Base-by-base conservation (phyloP, 2,797 vertebrate genomes). In the Gastrophryne carolinensis region DNA sequence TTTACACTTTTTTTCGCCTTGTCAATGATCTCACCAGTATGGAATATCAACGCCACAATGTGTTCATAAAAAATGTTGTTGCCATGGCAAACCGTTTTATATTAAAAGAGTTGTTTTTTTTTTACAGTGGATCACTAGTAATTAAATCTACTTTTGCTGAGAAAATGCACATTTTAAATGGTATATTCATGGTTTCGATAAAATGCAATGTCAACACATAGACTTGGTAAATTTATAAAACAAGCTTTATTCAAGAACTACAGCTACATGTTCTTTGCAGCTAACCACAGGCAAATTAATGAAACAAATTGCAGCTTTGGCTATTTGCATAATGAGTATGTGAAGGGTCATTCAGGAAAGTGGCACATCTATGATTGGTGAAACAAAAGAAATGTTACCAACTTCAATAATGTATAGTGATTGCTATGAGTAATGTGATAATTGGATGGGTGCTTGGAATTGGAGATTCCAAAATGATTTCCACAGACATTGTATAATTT, bases 1-100 rank as follows among this genome's bases (percentile, higher is more conserved):
- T 69, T 79, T 80, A 72, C 74, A 64, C 66, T 80, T 80, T 63
- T 58, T 63, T 75, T 27, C 23, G 23, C 54, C 53, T 30, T 9
- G 21, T 65, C 41, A 77, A 79, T 76, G 64, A 79, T 84, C 73
- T 79, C 80, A 67, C 83, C 77, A 80, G 78, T 78, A 82, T 73
- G 79, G 78, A 79, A 73, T 73, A 79, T 82, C 83, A 85, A 82
- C 82, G 81, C 58, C 80, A 66, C 68, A 79, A 71, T 65, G 29
- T 78, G 79, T 76, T 81, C 80, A 72, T 78, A 61, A 78, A 80
- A 84, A 78, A 66, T 84, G 80, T 84, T 72, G 90, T 89, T 90
- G 89, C 75, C 91, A 80, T 88, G 84, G 90, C 88, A 88, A 32
- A 79, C 57, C 52, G 30, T 67, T 72, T 60, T 68, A 47, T 3